Evolutionary conservation across 1,140 invertebrate genomes (phyloP), one percentile per base, ranked within the genome.

Genomic region (Teleogryllus occipitalis): DNA sequence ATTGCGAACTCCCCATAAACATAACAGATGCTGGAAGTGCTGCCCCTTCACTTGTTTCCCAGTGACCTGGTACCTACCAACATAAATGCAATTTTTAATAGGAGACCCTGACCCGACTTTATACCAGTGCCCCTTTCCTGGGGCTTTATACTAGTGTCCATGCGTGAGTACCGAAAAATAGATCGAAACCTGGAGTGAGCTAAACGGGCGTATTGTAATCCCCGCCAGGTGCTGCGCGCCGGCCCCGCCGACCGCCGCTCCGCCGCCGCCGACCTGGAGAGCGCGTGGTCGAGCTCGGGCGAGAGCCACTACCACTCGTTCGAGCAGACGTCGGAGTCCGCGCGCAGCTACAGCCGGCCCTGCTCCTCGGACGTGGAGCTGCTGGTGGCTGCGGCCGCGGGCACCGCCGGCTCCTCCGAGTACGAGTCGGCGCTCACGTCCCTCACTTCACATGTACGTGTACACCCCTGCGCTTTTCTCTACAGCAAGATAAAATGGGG

Each of bases 291-390:
- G 0, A 96, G 95, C 87, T 96, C 95, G n/a, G 90, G 94, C 75
- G 95, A 95, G 82, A 96, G 95, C 85, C 93, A 94, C 82, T 96
- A 96, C 85, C 94, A 95, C 80, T 96, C 95, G 78, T 95, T 94
- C 85, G 95, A 96, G 83, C 92, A 93, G 83, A 92, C 92, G 12
- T 87, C 85, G 22, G 86, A 88, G 78, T 87, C 85, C 49, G 91
- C 93, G 80, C 91, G 88, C 77, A 89, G 87, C 21, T 88, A 88
- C 47, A 94, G 95, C 86, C 89, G 96, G 83, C 95, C 95, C 1
- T 90, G 93, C 79, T 97, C 95, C 5, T 96, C 95, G 0, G 95
- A 97, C 85, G 86, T 96, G n/a, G 95, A 97, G 83, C 91, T 92
- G 8, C 85, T 92, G 83, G 84, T 91, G 84, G 87, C 89, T 80